Evolutionary conservation across 2,797 vertebrate genomes (phyloP), one percentile per base, ranked within the genome.

Genomic region (Pantherophis alleghaniensis): DNA sequence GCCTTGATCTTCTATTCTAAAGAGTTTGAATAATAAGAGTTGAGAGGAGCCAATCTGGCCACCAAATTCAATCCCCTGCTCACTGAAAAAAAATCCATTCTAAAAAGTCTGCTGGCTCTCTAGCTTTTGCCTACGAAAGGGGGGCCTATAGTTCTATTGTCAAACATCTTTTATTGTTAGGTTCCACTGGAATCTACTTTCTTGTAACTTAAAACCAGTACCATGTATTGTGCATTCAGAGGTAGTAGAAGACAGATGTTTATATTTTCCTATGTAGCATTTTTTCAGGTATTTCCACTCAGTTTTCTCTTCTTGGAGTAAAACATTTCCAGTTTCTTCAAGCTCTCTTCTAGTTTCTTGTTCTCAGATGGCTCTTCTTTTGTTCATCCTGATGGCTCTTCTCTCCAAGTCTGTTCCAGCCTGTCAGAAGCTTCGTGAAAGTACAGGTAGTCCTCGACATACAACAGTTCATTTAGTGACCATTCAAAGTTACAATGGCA

Each of bases 1-100:
- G 96, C 95, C 96, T 96, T 96, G 95, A 37, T 74, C 2, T 9
- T 74, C 69, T 69, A 32, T 32, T 13, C 63, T 74, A 74, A 37
- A 37, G 32, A 37, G 32, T 37, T 66, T 69, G 13, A 69, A 69
- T 69, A n/a, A 66, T 69, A 69, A 69, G n/a, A n/a, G 13, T n/a
- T 66, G 32, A 37, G 37, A 79, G 69, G 18, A 79, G 18, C 32
- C 32, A 42, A 79, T 37, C 7, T 74, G 69, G 32, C 32, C 16
- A 74, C 14, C 7, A 37, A 37, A 2, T 74, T 74, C 69, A 37
- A 74, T 79, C 16, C 69, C 16, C 18, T 42, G 69, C 32, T 79
- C 69, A 42, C 3, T 79, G 37, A 79, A 7, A 79, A 20, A 18
- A 18, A 79, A 69, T 32, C 14, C 14, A 4, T 69, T 32, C n/a